Evolutionary conservation across 2,797 vertebrate species (phyloP), one percentile per base, ranked within the genome.

Genomic region (Geotrypetes seraphini): DNA sequence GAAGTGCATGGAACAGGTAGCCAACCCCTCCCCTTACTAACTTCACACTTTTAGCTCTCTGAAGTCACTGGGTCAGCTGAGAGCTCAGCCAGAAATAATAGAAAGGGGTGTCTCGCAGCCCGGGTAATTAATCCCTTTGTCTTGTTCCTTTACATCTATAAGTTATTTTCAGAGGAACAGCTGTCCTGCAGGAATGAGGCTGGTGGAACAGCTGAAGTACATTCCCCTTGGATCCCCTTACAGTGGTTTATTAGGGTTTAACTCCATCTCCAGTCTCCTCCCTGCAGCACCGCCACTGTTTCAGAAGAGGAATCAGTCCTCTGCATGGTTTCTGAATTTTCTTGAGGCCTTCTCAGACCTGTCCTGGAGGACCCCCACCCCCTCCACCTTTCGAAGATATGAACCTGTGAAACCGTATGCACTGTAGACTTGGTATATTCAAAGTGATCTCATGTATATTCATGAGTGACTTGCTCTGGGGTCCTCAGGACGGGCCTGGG

Each of bases 141-240:
- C 81, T 86, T 79, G 66, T 76, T 73, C 70, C 65, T 69, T 67
- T 73, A 78, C 79, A 76, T 88, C 81, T 67, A 78, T 76, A 75
- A 49, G 77, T 83, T 94, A 96, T 94, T 95, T 92, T 79, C 77
- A 87, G 73, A 77, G 47, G 77, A 81, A 82, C 89, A 91, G 90
- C 87, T 91, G 63, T 66, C 70, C 53, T 50, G 50, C 53, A 69
- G 61, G 66, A 73, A 78, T 86, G 88, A 89, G 66, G 80, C 73
- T 23, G 71, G 56, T 59, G 67, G 65, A 79, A 87, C 92, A 94
- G 91, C 91, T 96, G 92, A 84, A 53, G 84, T 69, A 80, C 81
- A 83, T 81, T 86, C 79, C 84, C 71, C 57, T 62, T 70, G 66
- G 74, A 77, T 73, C 68, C 51, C 41, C 62, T 75, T 75, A 69